Evolutionary conservation across 2,888 invertebrate genomes (phyloP).

Genomic region (Drosophila falleni): DNA sequence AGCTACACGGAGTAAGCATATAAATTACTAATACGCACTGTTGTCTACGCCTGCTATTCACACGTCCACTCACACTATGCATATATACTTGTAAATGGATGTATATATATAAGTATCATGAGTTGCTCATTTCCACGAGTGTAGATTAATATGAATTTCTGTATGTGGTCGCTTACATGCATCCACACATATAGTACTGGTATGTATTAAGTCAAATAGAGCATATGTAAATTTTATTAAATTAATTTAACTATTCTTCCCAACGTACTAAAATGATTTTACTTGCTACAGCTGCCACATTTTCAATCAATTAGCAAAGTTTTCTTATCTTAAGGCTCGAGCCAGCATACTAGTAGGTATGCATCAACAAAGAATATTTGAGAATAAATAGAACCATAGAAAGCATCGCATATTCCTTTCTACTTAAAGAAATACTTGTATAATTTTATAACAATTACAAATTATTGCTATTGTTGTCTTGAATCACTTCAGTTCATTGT

Average conservation of each 20-base stretch:
- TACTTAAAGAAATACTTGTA: neutral
- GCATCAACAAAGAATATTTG: neutral
- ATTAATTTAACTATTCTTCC: slow-evolving; percentile 13
- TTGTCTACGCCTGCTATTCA: slow-evolving; percentile 51
- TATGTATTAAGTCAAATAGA: neutral
- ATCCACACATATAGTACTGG: neutral
- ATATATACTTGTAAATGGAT: neutral
- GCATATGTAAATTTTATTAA: slow-evolving; percentile 20
- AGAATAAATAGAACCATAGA: neutral
- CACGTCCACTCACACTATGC: slow-evolving; percentile 34
- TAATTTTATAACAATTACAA: neutral
- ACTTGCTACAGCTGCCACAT: slow-evolving; percentile 2
- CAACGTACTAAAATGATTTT: slow-evolving; percentile 4
- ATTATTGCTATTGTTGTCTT: slow-evolving; percentile 3
- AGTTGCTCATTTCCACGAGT: slow-evolving; percentile 28
- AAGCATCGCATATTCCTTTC: neutral
- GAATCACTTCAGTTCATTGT: slow-evolving; percentile 17
- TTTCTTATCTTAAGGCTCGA: neutral
- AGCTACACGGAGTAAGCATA: slow-evolving; percentile 52
- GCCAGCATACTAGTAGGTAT: neutral
- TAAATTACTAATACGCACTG: slow-evolving; percentile 76
- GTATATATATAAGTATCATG: neutral
- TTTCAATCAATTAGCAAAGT: slow-evolving; percentile 19
- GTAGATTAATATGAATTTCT: neutral
- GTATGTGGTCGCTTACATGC: neutral